Conservation (phyloP, 1,140 invertebrate genomes). For the Druon quercuslanigerum region DNA sequence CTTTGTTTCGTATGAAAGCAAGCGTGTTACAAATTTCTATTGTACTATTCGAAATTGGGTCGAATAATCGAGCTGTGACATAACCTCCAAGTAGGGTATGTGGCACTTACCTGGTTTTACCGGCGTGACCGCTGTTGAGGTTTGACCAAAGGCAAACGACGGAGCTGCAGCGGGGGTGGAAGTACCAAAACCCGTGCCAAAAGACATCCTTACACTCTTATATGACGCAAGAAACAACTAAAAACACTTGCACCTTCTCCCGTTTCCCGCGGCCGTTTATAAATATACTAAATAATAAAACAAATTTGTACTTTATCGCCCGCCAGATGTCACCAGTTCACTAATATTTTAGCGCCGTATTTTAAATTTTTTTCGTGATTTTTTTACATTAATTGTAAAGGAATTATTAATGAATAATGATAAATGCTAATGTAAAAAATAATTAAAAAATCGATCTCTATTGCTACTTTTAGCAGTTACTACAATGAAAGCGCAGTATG, state of each 20-base stretch:
- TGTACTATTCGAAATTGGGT: neutral
- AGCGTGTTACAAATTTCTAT: conserved; percentile 2
- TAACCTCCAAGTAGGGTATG: conserved; percentile 25
- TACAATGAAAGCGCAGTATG: too few relatives aligned
- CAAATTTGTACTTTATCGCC: too few relatives aligned
- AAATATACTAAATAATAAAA: neutral
- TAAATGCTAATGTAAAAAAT: too few relatives aligned
- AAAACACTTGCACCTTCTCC: neutral
- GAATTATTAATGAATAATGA: too few relatives aligned
- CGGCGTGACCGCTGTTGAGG: conserved; percentile 61
- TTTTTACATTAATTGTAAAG: too few relatives aligned
- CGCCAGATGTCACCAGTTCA: too few relatives aligned
- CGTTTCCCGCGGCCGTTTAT: neutral
- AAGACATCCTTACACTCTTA: conserved; percentile 63
- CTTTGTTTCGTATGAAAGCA: neutral
- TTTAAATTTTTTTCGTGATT: too few relatives aligned
- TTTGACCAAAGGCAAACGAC: conserved; percentile 64
- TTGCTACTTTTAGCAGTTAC: too few relatives aligned
- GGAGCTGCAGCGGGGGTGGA: conserved; percentile 59
- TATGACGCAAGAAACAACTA: neutral
- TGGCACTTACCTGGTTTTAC: conserved; percentile 65
- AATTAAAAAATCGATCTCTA: too few relatives aligned
- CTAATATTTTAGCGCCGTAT: too few relatives aligned
- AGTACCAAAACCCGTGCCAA: conserved; percentile 65
- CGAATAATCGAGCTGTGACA: conserved; percentile 13